phyloP scores from a whole-genome alignment of 2,797 vertebrate species.

The Carapus acus region DNA sequence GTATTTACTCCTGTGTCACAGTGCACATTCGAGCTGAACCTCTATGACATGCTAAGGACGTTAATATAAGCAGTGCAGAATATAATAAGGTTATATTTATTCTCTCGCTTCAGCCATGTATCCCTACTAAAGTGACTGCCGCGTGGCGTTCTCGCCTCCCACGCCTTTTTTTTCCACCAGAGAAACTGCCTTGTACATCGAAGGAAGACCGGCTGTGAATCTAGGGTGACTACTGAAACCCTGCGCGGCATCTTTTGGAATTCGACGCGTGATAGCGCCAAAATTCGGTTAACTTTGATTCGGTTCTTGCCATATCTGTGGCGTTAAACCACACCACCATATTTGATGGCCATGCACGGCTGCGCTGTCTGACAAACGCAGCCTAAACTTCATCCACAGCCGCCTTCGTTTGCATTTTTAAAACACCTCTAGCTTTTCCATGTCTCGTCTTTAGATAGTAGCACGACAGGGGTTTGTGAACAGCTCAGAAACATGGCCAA shows the following conservation, averaged over 20 bases:
- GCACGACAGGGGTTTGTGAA: slow-evolving; percentile 20
- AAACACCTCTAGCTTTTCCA: not conserved
- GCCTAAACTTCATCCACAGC: not conserved
- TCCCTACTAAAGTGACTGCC: slow-evolving; percentile 71
- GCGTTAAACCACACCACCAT: not conserved
- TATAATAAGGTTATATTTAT: slow-evolving; percentile 76
- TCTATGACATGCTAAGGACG: slow-evolving; percentile 71
- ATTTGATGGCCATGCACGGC: not conserved
- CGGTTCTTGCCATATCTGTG: slow-evolving; percentile 21
- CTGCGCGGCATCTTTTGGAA: slow-evolving; percentile 46
- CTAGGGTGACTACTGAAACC: slow-evolving; percentile 59
- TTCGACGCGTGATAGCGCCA: slow-evolving; percentile 25
- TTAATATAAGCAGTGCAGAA: slow-evolving; percentile 70
- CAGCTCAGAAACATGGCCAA: slow-evolving; percentile 28
- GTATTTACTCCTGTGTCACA: slow-evolving; percentile 63
- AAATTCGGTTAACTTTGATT: slow-evolving; percentile 32
- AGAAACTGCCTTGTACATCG: slow-evolving; percentile 72
- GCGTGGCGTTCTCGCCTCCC: slow-evolving; percentile 65
- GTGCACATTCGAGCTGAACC: slow-evolving; percentile 64
- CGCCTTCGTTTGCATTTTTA: slow-evolving; percentile 19
- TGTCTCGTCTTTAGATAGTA: slow-evolving; percentile 5
- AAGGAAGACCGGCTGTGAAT: slow-evolving; percentile 61
- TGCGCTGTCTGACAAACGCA: too few relatives aligned
- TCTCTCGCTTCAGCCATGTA: slow-evolving; percentile 65
- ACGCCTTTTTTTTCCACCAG: slow-evolving; percentile 64